Conservation (phyloP, 1,140 invertebrate species). For the Drosophila eugracilis region DNA sequence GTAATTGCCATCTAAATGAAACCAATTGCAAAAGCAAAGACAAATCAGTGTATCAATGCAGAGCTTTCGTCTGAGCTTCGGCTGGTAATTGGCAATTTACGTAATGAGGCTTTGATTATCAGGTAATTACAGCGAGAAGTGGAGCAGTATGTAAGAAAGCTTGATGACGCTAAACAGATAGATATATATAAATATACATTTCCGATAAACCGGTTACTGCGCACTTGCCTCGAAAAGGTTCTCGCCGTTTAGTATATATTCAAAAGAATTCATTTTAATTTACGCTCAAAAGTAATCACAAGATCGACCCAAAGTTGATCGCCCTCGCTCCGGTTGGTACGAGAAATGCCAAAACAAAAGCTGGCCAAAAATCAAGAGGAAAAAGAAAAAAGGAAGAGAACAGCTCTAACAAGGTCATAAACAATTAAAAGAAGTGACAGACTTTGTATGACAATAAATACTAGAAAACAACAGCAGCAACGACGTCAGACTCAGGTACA, state of each 20-base stretch:
- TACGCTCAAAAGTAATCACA: constrained; percentile 60
- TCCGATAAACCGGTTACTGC: constrained; percentile 61
- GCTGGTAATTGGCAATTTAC: constrained; percentile 63
- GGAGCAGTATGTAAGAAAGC: constrained; percentile 51
- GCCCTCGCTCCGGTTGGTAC: constrained; percentile 74
- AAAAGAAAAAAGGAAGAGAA: constrained; percentile 30
- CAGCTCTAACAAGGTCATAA: constrained; percentile 57
- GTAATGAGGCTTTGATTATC: constrained; percentile 53
- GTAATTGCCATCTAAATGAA: constrained; percentile 67
- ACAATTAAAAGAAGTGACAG: constrained; percentile 80
- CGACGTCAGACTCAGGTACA: constrained; percentile 35
- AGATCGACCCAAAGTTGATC: constrained; percentile 68
- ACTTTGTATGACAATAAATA: constrained; percentile 71
- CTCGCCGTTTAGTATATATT: constrained; percentile 44
- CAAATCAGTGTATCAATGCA: constrained; percentile 40
- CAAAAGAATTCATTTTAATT: constrained; percentile 55
- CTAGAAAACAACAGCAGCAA: constrained; percentile 41
- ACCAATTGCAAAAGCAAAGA: constrained; percentile 51
- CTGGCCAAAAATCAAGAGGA: constrained; percentile 28
- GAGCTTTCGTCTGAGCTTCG: constrained; percentile 28
- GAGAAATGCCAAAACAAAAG: constrained; percentile 44
- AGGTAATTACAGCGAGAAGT: constrained; percentile 53
- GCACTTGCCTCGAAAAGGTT: constrained; percentile 50
- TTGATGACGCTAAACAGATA: constrained; percentile 53
- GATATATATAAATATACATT: constrained; percentile 27